Evolutionary conservation across 2,797 vertebrate species (phyloP).

Genomic region (Myotis pilosus): DNA sequence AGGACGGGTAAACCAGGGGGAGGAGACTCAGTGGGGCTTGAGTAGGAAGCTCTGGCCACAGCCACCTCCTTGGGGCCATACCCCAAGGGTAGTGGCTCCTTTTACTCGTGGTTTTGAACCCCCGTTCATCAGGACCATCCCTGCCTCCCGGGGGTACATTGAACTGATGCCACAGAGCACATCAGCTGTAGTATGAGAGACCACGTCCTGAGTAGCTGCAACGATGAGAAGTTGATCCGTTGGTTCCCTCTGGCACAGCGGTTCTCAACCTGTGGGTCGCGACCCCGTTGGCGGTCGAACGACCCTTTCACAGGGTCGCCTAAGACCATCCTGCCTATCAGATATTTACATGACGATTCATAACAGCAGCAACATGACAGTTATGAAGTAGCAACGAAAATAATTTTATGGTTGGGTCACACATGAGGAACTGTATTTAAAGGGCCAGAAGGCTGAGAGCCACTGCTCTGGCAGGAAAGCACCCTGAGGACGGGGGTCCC

Average conservation of each 20-base stretch:
- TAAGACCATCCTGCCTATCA: too few relatives aligned
- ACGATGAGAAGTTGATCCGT: neutral
- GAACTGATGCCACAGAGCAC: neutral
- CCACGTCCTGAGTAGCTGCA: accelerated
- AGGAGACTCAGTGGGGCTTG: neutral
- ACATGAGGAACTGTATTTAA: too few relatives aligned
- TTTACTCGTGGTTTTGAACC: neutral
- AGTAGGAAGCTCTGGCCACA: neutral
- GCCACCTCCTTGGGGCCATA: neutral
- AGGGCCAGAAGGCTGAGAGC: too few relatives aligned
- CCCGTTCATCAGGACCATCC: accelerated
- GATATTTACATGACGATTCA: too few relatives aligned
- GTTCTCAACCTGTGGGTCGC: too few relatives aligned
- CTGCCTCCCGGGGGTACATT: neutral
- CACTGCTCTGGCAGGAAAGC: neutral
- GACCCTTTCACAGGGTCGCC: too few relatives aligned
- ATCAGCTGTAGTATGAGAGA: accelerated
- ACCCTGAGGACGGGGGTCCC: neutral
- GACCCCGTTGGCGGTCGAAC: too few relatives aligned
- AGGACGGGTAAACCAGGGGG: too few relatives aligned
- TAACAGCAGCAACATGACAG: too few relatives aligned
- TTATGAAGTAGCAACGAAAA: too few relatives aligned
- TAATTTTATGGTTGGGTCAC: too few relatives aligned
- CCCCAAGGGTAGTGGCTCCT: neutral
- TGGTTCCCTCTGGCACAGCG: neutral